A percentile compares a stretch with the other conserved stretches of the same genome.
These are phyloP conservation scores for Sarcophaga carnaria DNA, from an alignment of 2,888 invertebrate genomes.

Conservation along the genomic window DNA sequence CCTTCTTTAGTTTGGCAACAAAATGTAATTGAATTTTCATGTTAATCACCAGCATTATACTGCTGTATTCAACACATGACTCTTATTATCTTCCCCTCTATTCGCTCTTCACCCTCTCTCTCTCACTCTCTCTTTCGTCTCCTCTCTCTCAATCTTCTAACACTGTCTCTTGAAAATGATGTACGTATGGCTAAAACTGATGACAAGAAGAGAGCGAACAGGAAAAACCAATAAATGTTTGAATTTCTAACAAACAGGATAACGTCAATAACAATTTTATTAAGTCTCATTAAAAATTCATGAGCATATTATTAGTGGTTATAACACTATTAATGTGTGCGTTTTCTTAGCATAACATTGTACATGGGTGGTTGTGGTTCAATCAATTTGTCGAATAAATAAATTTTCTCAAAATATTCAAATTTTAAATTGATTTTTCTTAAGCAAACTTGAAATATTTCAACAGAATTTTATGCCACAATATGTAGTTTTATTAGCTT, in stretches of 20 bases:
- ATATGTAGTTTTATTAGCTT: too few relatives aligned
- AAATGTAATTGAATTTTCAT: constrained; percentile 58
- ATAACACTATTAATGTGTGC: background rate
- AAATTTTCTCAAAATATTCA: too few relatives aligned
- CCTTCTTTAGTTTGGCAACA: constrained; percentile 8
- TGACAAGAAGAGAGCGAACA: background rate
- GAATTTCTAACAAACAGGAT: constrained; percentile 2
- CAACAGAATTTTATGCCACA: too few relatives aligned
- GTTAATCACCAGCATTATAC: constrained; percentile 46
- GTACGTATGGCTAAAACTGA: background rate
- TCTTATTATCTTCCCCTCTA: background rate
- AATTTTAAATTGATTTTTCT: too few relatives aligned
- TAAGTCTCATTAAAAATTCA: constrained; percentile 9
- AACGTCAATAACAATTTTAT: background rate
- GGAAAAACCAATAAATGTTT: constrained; percentile 2
- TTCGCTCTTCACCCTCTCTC: background rate
- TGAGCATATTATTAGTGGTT: constrained; percentile 4
- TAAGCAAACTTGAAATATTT: too few relatives aligned
- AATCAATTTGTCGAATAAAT: background rate
- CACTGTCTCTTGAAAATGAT: background rate
- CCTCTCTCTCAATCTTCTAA: background rate
- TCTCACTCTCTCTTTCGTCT: background rate
- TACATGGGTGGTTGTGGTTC: background rate
- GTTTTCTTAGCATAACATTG: background rate
- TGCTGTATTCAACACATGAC: background rate